Base-by-base conservation (phyloP, 2,888 invertebrate genomes). In the Drosophila infuscata region DNA sequence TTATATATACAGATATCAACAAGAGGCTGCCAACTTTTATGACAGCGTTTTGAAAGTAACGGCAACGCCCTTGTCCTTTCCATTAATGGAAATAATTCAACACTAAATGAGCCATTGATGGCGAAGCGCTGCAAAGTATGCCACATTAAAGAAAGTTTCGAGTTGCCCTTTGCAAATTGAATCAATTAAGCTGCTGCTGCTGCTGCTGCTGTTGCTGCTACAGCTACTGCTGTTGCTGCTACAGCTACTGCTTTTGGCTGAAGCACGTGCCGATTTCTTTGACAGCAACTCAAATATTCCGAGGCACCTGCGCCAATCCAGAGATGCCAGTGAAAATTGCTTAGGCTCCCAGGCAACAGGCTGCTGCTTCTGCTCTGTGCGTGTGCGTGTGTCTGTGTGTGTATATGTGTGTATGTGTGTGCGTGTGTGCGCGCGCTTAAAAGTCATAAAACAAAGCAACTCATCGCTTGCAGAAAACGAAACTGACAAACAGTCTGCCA, bases 401-500 rank as follows among this genome's bases (percentile, higher is more conserved):
- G n/a, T 3, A 1, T n/a, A 11, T 62, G 17, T 38, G 25, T 61
- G 12, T 57, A 7, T 60, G 4, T 48, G 5, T 58, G 20, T 58
- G 59, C 36, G 32, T 53, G 41, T 63, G 58, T 48, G 41, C 25
- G 33, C n/a, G 35, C 38, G 35, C 38, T 60, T 36, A 43, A 59
- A 68, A 77, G 62, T 70, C 81, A 61, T 80, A 77, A 80, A 67
- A 76, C 76, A 76, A 76, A 76, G 54, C 68, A 67, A 74, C 63
- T 61, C 64, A 61, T 60, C 36, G 38, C 20, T 48, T 35, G 20
- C 49, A 53, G 51, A 79, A 64, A 74, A 43, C 38, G 52, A 33
- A 46, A 38, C 30, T 30, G 20, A 63, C 43, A 61, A 29, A 17
- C 67, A 48, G n/a, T 38, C 59, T n/a, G 49, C n/a, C 38, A n/a